Evolutionary conservation across 2,113 vertebrate species (phyloP), one percentile per base, ranked within the genome.

Genomic region (Carlito syrichta): DNA sequence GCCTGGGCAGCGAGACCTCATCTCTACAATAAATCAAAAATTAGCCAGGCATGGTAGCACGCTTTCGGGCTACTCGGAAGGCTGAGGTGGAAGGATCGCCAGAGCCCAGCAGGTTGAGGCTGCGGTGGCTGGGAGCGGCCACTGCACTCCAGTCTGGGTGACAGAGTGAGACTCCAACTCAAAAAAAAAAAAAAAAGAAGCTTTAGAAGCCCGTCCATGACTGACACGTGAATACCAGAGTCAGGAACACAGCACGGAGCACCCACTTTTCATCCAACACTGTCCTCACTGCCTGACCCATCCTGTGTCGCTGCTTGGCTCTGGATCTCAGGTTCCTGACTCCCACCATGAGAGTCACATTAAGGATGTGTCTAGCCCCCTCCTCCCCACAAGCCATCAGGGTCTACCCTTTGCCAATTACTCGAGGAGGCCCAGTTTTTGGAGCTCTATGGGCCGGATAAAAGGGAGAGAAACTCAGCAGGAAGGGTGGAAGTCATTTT

Each of bases 401-500:
- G 6, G 30, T 32, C 66, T 93, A 27, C 38, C 56, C 58, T 48
- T 58, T 92, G 16, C 38, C 92, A 93, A 71, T 40, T 89, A 19
- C 38, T 84, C 88, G 35, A 93, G 40, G 45, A 74, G 48, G 43
- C 16, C 68, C 40, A 68, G 43, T 62, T 60, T n/a, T 86, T 45
- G 83, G 73, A 94, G 38, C 1, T 40, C 66, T 79, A 10, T 91
- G 6, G 25, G 93, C 45, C 84, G 22, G 52, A 97, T 95, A 40
- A 85, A 38, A 86, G 52, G 54, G 17, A 74, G 43, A 90, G 69
- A 96, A 97, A 83, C 62, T 20, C 45, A 93, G 87, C 16, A 66
- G n/a, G 77, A 68, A 83, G 91, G 83, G 50, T 58, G 52, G 78
- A 91, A 93, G 52, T 56, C 77, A 52, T 68, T 94, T 85, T 96